Conservation (phyloP, 2,888 invertebrate genomes). For the Biston stratarius region DNA sequence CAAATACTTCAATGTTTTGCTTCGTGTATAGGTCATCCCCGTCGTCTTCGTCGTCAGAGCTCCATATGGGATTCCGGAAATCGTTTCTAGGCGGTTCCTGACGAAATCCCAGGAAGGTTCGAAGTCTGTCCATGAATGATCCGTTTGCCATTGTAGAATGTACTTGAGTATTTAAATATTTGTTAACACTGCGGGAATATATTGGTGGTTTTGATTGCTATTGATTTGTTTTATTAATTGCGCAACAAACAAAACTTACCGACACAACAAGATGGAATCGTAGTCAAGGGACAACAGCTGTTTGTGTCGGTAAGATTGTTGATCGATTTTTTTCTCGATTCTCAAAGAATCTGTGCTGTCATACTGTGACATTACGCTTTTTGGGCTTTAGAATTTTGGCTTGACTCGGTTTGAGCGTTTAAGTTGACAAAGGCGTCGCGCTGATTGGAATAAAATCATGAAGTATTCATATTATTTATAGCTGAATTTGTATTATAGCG, state of each 20-base stretch:
- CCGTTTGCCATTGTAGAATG: slow-evolving; percentile 55
- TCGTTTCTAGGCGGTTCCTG: slow-evolving; percentile 73
- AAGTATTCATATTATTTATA: too few relatives aligned
- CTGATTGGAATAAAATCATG: too few relatives aligned
- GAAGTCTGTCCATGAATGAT: slow-evolving; percentile 70
- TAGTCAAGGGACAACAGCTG: slow-evolving; percentile 4
- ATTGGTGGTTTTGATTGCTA: slow-evolving; percentile 18
- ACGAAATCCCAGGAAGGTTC: slow-evolving; percentile 69
- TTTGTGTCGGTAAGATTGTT: neutral
- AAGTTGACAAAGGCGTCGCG: too few relatives aligned
- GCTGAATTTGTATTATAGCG: too few relatives aligned
- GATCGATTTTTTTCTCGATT: slow-evolving; percentile 5
- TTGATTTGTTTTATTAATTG: slow-evolving; percentile 57
- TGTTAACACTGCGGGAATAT: slow-evolving; percentile 42
- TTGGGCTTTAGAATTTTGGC: neutral
- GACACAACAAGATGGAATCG: slow-evolving; percentile 10
- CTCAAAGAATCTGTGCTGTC: neutral
- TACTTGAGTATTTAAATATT: slow-evolving; percentile 56
- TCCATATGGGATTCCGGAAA: slow-evolving; percentile 82
- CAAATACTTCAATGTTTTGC: slow-evolving; percentile 57
- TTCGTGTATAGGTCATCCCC: slow-evolving; percentile 76
- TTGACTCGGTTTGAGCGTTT: neutral
- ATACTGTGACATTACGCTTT: neutral
- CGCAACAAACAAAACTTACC: slow-evolving; percentile 70
- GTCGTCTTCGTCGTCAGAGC: slow-evolving; percentile 78